phyloP scores from a whole-genome alignment of 2,113 vertebrate species.

The Apteryx mantelli region DNA sequence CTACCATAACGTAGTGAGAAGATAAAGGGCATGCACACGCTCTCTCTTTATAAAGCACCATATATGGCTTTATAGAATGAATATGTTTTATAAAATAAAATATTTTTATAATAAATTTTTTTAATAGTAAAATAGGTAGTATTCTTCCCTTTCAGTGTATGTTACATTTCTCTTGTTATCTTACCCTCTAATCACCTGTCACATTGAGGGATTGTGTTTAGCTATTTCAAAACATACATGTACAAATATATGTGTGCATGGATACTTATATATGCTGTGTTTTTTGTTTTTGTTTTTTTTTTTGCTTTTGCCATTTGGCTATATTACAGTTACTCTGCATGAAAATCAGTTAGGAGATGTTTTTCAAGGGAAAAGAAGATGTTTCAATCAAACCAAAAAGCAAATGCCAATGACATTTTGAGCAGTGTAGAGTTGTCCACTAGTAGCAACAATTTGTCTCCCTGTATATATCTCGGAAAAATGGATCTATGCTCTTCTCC shows the following conservation, averaged over 20 bases:
- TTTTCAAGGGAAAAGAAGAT: slow-evolving; percentile 6
- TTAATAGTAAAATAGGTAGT: not conserved
- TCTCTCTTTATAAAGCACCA: not conserved
- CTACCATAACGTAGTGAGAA: not conserved
- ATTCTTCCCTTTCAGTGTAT: not conserved
- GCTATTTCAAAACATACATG: not conserved
- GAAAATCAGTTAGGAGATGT: not conserved
- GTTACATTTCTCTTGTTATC: not conserved
- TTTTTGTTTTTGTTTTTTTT: not conserved
- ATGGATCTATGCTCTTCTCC: not conserved
- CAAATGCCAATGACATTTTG: not conserved
- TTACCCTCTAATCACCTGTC: not conserved
- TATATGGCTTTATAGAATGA: not conserved
- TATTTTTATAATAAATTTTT: not conserved
- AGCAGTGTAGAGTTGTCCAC: not conserved
- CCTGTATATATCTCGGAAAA: not conserved
- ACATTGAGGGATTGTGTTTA: not conserved
- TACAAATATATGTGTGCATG: not conserved
- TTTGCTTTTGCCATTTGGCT: not conserved
- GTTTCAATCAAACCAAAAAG: not conserved
- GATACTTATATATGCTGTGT: not conserved
- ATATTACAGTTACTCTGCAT: not conserved
- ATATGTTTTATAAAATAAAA: not conserved
- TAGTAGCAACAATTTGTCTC: not conserved
- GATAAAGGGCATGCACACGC: not conserved